phyloP scores from a whole-genome alignment of 2,797 vertebrate genomes.

The Propithecus perrieri region DNA sequence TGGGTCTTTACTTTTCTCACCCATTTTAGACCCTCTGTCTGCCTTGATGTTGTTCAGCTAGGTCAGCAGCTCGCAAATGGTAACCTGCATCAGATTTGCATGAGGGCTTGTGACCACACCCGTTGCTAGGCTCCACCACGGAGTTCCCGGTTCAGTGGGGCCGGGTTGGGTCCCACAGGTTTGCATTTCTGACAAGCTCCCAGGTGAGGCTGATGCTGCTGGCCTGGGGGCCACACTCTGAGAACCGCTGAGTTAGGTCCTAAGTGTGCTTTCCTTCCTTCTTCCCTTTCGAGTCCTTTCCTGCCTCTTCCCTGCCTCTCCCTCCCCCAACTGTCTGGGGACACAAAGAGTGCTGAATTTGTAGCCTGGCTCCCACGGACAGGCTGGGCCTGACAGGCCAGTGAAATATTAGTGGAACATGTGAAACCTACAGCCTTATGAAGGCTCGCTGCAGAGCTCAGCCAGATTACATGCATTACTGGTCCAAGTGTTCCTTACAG shows the following conservation, averaged over 20 bases:
- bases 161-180: accelerated
- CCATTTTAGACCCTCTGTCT: neutral
- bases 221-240: neutral
- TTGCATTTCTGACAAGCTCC: neutral
- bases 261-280: neutral
- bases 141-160: neutral
- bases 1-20: neutral
- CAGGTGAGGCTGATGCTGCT: neutral
- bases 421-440: neutral
- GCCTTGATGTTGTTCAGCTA: neutral
- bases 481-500: neutral
- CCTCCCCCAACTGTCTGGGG: neutral
- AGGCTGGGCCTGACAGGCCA: neutral
- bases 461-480: neutral
- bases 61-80: neutral
- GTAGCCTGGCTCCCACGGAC: neutral
- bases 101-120: neutral
- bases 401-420: conserved; percentile 7
- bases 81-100: neutral
- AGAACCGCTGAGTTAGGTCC: neutral
- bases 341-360: neutral
- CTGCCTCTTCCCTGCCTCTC: neutral
- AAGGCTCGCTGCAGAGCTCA: neutral
- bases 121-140: neutral
- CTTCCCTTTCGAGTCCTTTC: neutral